Conservation (phyloP, 2,113 vertebrate genomes). For the Zosterops borbonicus region DNA sequence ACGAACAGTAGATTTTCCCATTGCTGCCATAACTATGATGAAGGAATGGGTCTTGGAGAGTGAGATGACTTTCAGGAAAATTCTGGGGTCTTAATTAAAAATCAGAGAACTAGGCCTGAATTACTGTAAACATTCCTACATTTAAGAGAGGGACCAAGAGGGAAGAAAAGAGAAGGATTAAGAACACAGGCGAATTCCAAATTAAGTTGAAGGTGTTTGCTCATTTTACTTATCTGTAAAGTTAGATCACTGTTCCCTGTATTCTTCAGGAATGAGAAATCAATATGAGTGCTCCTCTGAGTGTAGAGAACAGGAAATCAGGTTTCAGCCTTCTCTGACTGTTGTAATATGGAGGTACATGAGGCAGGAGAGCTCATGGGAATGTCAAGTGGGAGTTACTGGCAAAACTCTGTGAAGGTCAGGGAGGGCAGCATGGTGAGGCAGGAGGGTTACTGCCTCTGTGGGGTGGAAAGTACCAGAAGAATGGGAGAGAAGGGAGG, state of each 20-base stretch:
- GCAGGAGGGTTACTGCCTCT: neutral
- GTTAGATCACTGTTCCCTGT: neutral
- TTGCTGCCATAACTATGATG: neutral
- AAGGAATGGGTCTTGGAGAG: neutral
- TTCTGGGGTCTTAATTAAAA: neutral
- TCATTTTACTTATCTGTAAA: neutral
- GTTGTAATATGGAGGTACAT: neutral
- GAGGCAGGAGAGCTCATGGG: neutral
- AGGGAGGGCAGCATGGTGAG: neutral
- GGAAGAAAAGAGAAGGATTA: neutral
- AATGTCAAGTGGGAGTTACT: neutral
- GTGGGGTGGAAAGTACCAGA: neutral
- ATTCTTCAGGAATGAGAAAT: neutral
- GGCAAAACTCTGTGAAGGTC: neutral
- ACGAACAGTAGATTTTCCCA: constrained; percentile 2
- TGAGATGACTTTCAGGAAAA: neutral
- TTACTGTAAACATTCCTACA: constrained; percentile 31
- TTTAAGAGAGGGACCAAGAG: neutral
- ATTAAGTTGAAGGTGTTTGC: neutral
- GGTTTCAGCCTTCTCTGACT: neutral
- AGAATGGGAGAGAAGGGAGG: neutral
- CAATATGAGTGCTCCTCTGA: neutral
- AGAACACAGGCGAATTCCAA: neutral
- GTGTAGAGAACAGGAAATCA: neutral
- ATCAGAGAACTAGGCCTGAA: neutral